Base-by-base conservation (phyloP, 2,797 vertebrate species). In the Denticeps clupeoides region DNA sequence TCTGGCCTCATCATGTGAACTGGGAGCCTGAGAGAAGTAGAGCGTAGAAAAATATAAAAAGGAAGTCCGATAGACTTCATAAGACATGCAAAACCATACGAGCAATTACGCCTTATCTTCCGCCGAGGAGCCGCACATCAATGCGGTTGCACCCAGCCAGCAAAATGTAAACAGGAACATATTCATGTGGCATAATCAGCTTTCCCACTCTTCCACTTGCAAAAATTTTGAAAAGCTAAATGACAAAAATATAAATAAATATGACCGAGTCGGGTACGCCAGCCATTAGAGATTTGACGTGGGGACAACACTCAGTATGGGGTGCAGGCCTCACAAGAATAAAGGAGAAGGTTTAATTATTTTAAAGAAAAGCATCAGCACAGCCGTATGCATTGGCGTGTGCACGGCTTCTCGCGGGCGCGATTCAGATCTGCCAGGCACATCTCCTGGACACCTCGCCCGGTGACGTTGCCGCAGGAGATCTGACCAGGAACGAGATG, bases 61-160 rank as follows among this genome's bases (percentile, higher is more conserved):
- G 18, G 25, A 44, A 44, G 27, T 60, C 62, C 59, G 41, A 60
- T 69, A 65, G 62, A 58, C 46, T 22, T 51, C 66, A 68, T 68
- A 55, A 59, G 70, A 60, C 51, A 68, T 47, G 16, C 45, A 55
- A 69, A 53, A 62, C 49, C 64, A 56, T 49, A 27, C 57, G 63
- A 59, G 65, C 74, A 80, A 77, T 79, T 81, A 77, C 52, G 63
- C 41, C 72, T 79, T 79, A 80, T 80, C 77, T 57, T 62, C 54
- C 29, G 19, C 3, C 5, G 46, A 63, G 52, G 71, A 61, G 37
- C 22, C 43, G 62, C 46, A 57, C 58, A 60, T n/a, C n/a, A n/a
- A n/a, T n/a, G n/a, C 2, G 19, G 19, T 19, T 19, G 18, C 18
- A 19, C 18, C 19, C 18, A 19, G 18, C 3, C 18, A 19, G 28